These are phyloP conservation scores for Parapristionchus giblindavisi DNA, from an alignment of 2,888 invertebrate genomes.

Conservation along the genomic window DNA sequence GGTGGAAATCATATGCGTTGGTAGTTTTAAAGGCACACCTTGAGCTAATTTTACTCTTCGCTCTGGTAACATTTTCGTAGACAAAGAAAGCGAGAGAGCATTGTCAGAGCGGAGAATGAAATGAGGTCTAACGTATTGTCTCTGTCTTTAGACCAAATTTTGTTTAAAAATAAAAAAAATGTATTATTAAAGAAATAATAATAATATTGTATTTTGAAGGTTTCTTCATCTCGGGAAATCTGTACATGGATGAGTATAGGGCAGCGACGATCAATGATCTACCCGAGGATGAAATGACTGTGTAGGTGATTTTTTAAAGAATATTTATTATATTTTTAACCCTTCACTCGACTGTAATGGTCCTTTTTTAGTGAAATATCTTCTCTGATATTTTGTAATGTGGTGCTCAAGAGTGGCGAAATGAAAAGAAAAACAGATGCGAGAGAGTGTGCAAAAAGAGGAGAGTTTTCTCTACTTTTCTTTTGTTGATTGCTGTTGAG, in stretches of 20 bases:
- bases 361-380: background rate
- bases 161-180: background rate
- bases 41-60: too few species aligned
- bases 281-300: conserved; percentile 62
- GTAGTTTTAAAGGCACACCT: too few species aligned
- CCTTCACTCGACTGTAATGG: background rate
- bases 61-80: too few species aligned
- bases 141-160: background rate
- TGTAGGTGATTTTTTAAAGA: conserved; percentile 41
- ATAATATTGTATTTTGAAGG: too few species aligned
- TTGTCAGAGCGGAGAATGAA: too few species aligned
- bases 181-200: background rate
- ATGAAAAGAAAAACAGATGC: too few species aligned
- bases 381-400: background rate
- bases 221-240: conserved; percentile 61
- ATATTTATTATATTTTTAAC: background rate
- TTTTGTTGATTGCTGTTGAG: background rate
- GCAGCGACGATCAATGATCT: conserved; percentile 60
- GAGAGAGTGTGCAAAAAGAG: too few species aligned
- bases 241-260: conserved; percentile 63
- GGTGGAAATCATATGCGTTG: too few species aligned
- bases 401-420: too few species aligned
- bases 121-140: too few species aligned
- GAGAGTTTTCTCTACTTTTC: too few species aligned
- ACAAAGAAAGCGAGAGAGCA: too few species aligned